Evolutionary conservation across 2,888 invertebrate genomes (phyloP), one percentile per base, ranked within the genome.

Genomic region (Metellina segmentata): DNA sequence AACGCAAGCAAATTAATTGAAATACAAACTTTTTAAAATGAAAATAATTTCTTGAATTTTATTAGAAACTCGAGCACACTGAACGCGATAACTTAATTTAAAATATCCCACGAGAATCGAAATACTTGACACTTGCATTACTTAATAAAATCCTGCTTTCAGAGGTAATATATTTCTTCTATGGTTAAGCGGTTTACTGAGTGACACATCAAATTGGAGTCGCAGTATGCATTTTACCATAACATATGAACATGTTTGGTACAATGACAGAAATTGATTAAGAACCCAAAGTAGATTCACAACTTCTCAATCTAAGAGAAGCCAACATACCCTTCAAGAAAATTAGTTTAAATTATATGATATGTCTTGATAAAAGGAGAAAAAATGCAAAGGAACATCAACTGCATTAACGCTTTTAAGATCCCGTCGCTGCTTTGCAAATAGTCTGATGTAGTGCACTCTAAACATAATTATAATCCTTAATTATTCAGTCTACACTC

Each of bases 401-500:
- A 52, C 34, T 61, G 11, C 20, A 79, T 79, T 79, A 79, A 53
- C 13, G 61, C 20, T 77, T 79, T 79, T 52, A 20, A 79, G 51
- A 16, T n/a, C 13, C 51, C 19, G n/a, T 16, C n/a, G 16, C 49
- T n/a, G n/a, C 20, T 77, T 20, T 8, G n/a, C n/a, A 49, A 49
- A 77, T 49, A 77, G 20, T 51, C 48, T 77, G n/a, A 13, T 20
- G 16, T 11, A 72, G 34, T 19, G 72, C 34, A 34, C 85, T 74
- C 53, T 51, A 34, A 75, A 85, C 75, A 61, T 49, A 85, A 75
- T 53, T 75, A 75, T 72, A 74, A 52, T 34, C 53, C 48, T 85
- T 85, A 85, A 85, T 85, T 85, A 85, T 85, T 49, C 74, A 85
- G n/a, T 16, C 72, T 9, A 13, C 16, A 19, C 52, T 53, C 34